Base-by-base conservation (phyloP, 2,113 vertebrate genomes). In the Brachirus orientalis region DNA sequence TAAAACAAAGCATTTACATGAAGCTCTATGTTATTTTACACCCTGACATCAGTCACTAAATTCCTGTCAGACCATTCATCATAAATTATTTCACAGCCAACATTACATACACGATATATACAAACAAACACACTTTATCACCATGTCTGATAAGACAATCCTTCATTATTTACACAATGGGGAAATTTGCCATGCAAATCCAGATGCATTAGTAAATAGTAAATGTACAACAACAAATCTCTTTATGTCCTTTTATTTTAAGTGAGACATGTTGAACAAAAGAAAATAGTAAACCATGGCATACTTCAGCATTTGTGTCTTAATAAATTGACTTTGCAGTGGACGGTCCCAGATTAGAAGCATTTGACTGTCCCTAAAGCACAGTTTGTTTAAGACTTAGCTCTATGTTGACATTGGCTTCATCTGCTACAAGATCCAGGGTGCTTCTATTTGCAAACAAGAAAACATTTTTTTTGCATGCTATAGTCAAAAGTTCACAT, bases 351-450 rank as follows among this genome's bases (percentile, higher is more conserved):
- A 55, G 55, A 77, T 83, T 79, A 78, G 59, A 54, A 73, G 28
- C 60, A 57, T 63, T 64, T 28, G 71, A 72, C 76, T 17, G 62
- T 80, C 67, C 71, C 74, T 74, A 69, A 75, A 86, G 83, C 79
- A 67, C 50, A 71, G 83, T 89, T 84, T 86, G 82, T 83, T 80
- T 82, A 81, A 82, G 86, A 68, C 81, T 90, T 70, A 83, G 45
- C 52, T 72, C 18, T 17, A 48, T 90, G 86, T 90, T 90, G 89
- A 90, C 82, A 9, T 86, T 89, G 83, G 83, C 79, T 78, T 69
- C 68, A 78, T 81, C 66, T 51, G 20, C 75, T 38, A 22, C 63
- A 66, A 77, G 83, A 87, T 79, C 87, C 85, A 85, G 85, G 88
- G 89, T 86, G 85, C 85, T 71, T 50, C 77, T 17, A 72, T 84